Evolutionary conservation across 2,888 invertebrate genomes (phyloP), one percentile per base, ranked within the genome.

Genomic region (Aromia moschata): DNA sequence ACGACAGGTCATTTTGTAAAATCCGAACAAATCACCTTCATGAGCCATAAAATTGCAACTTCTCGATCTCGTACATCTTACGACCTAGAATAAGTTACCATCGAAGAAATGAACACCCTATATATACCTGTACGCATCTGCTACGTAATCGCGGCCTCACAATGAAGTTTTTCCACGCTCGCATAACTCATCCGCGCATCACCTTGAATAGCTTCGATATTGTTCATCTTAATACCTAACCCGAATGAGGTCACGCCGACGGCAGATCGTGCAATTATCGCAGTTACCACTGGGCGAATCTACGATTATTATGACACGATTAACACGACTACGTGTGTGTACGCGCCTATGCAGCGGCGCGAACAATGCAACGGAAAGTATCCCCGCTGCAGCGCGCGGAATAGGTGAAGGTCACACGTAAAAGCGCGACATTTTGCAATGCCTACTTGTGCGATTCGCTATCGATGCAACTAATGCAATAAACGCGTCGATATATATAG

Each of bases 391-490:
- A 47, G 49, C 52, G 51, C 52, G 51, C 58, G 41, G 62, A 62
- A 62, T 62, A 62, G 62, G 62, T 58, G 62, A 62, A 62, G 62
- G 62, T 62, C 62, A 56, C 52, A 46, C 30, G 62, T 58, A 58
- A 58, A 62, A 56, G 62, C 58, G 38, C 30, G 31, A 41, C 41
- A 52, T 52, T 52, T 40, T 17, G 41, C 52, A 52, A 52, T 41
- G 40, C 15, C 49, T 25, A 38, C 49, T 51, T 40, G 25, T 41
- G 31, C 38, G 41, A 41, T 30, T 40, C 52, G 25, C 52, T 31
- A 41, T 52, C 41, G 52, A 52, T 52, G 52, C 52, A 52, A 49
- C 49, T 49, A 49, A 38, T 38, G 49, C 49, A 49, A 38, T 18
- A n/a, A n/a, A n/a, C n/a, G n/a, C n/a, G n/a, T n/a, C n/a, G n/a